Percentiles rank a stretch among this genome's conserved stretches.
phyloP scores from a whole-genome alignment of 2,797 vertebrate genomes.

The Cryptoblepharus egeriae region DNA sequence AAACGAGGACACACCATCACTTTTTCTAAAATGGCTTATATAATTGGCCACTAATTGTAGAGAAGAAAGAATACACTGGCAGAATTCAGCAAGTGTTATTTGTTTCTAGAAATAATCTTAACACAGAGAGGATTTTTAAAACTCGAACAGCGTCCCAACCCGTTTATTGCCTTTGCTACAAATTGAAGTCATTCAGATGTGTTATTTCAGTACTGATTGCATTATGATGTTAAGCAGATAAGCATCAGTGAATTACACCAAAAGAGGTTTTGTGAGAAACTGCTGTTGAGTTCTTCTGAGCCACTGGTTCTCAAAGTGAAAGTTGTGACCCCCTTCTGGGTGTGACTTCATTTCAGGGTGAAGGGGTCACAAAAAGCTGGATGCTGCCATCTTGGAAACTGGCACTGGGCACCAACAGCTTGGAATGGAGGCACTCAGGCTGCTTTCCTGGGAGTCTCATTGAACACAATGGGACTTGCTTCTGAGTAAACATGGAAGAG shows the following conservation, averaged over 20 bases:
- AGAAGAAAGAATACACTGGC: conserved; percentile 51
- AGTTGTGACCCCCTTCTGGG: no score
- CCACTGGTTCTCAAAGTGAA: conserved; percentile 56
- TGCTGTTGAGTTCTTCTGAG: conserved; percentile 56
- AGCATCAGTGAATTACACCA: conserved; percentile 30
- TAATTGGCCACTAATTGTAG: conserved; percentile 69
- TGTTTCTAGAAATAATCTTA: conserved; percentile 60
- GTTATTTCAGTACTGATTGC: conserved; percentile 46
- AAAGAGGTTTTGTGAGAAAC: conserved; percentile 62
- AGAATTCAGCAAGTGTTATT: conserved; percentile 62
- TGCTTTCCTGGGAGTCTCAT: no score
- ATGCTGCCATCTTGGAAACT: no score
- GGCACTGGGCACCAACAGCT: no score
- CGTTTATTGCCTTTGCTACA: conserved; percentile 39
- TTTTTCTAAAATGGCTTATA: conserved; percentile 48
- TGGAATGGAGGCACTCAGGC: no score
- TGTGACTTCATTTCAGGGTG: no score
- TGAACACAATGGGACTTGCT: no score
- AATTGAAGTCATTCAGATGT: conserved; percentile 53
- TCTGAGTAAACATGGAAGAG: no score
- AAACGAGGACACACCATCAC: conserved; percentile 44
- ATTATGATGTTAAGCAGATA: conserved; percentile 48
- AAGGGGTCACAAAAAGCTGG: no score
- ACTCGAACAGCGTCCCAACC: conserved; percentile 53
- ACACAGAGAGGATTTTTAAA: conserved; percentile 47